Base-by-base conservation (phyloP, 1,140 invertebrate species). In the Drosophila baimaii region DNA sequence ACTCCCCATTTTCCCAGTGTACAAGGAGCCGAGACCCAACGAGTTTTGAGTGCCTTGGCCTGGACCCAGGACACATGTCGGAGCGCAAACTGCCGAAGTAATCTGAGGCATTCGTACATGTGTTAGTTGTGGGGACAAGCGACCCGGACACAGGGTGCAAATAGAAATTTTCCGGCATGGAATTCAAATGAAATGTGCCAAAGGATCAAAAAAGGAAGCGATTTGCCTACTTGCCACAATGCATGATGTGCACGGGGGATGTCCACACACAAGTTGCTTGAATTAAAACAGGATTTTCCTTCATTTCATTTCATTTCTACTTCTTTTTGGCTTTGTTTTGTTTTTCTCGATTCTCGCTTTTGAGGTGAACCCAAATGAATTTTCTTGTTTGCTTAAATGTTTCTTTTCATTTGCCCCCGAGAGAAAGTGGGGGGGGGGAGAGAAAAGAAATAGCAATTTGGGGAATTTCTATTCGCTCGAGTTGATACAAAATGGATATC, bases 301-400 rank as follows among this genome's bases (percentile, higher is more conserved):
- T 27, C 68, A 71, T 70, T 70, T 71, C 39, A 43, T 39, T 46
- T 56, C 73, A 49, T 12, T 49, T 29, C 25, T n/a, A 69, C 46
- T 59, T 47, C 65, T 69, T 59, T 2, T 46, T 17, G 43, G 15
- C 21, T 19, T 25, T 59, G 27, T 57, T 69, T 69, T 21, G 63
- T 57, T 69, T 71, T 52, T 47, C 64, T 49, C 65, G 39, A 58
- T 49, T 71, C 47, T 71, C 47, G 44, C 43, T 41, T 57, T 86
- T 88, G 79, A 64, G 83, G 63, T 72, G 21, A 81, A 41, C 66
- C 69, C 62, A 61, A 85, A 86, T 81, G 78, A 76, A 79, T 72
- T 82, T 85, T 51, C 58, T 39, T 71, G 51, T 59, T 59, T 72
- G 43, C 69, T 72, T 61, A 49, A 72, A 69, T 72, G 69, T 57